Conservation (phyloP, 2,888 invertebrate species). For the Bimastos eiseni region DNA sequence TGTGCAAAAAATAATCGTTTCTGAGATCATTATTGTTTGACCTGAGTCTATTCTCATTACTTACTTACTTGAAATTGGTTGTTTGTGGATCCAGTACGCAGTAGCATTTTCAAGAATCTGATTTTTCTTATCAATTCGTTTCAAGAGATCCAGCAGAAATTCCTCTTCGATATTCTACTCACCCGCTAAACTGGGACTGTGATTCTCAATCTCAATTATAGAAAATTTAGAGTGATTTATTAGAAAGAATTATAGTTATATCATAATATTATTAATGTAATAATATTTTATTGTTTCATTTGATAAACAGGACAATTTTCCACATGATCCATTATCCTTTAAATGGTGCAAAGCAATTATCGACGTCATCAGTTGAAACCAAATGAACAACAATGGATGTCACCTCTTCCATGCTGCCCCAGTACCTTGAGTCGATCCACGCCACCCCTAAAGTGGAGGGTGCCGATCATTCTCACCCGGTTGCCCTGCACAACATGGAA, state of each 20-base stretch:
- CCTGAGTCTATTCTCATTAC: too few relatives aligned
- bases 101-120: too few relatives aligned
- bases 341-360: background rate
- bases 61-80: too few relatives aligned
- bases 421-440: background rate
- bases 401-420: background rate
- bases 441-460: background rate
- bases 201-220: too few relatives aligned
- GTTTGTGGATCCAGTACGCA: too few relatives aligned
- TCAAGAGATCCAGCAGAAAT: too few relatives aligned
- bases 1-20: too few relatives aligned
- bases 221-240: background rate
- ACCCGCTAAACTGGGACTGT: background rate
- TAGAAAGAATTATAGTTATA: background rate
- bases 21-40: too few relatives aligned
- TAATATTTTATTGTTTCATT: background rate
- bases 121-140: too few relatives aligned
- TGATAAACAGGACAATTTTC: background rate
- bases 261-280: too few relatives aligned
- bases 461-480: background rate
- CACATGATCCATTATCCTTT: background rate
- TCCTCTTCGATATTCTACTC: too few relatives aligned
- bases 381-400: background rate
- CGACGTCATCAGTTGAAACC: background rate
- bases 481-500: constrained; percentile 1